Base-by-base conservation (phyloP, 2,888 invertebrate species). In the Trachelus iudaicus region DNA sequence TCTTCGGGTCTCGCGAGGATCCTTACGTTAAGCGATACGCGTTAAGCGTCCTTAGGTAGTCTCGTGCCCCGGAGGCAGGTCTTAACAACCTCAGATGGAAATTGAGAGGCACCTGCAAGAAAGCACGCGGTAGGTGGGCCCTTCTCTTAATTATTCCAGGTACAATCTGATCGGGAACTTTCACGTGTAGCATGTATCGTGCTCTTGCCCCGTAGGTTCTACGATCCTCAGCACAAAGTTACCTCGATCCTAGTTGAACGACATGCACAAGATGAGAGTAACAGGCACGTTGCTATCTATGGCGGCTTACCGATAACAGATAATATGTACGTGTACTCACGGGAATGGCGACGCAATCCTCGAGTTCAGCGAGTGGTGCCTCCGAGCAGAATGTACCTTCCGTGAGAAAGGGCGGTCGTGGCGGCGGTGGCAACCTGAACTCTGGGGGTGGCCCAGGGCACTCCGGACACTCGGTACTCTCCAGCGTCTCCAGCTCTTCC, bases 321-420 rank as follows among this genome's bases (percentile, higher is more conserved):
- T 56, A 2, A 23, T 9, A 31, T 31, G 4, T 34, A 79, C 2
- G 68, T 56, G 12, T 79, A 94, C 95, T 95, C 92, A 96, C 96
- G 93, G 95, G 95, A 93, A 95, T 94, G 87, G 95, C 94, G 90
- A 95, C 95, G 92, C 96, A 96, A 87, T 95, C 95, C 92, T 95
- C 95, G 89, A 95, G 93, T 87, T 94, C 94, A 77, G 94, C 94
- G 87, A 95, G 93, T 74, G 95, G 94, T 85, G 95, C 94, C 91
- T 95, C 95, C 78, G 95, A 94, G 90, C 95, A 95, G 89, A 94
- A 94, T 87, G 94, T 94, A 78, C 95, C 94, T 84, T 93, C 91
- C 80, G 93, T 93, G 83, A 95, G 93, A 88, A 95, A 94, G 79
- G 96, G 95, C 77, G 96, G 96, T 88, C 95, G 92, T 73, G 95